phyloP scores from a whole-genome alignment of 2,113 vertebrate genomes.

The Argyrosomus japonicus region DNA sequence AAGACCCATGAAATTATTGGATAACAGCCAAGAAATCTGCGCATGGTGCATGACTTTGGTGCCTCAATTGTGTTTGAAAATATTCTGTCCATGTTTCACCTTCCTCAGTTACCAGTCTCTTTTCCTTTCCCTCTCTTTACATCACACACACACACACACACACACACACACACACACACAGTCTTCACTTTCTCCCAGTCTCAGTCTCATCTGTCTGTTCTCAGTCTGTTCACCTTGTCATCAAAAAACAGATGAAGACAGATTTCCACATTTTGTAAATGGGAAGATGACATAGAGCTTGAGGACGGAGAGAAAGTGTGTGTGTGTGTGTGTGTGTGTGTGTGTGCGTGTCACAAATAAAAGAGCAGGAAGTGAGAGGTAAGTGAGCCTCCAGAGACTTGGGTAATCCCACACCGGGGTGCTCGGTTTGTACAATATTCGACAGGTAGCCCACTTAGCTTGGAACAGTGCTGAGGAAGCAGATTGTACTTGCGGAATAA shows the following conservation, averaged over 20 bases:
- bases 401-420: conserved; percentile 42
- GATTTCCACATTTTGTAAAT: background rate
- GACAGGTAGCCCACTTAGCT: conserved; percentile 47
- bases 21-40: too few relatives aligned
- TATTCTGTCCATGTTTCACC: background rate
- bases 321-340: too few relatives aligned
- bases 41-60: too few relatives aligned
- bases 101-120: background rate
- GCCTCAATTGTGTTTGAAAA: background rate
- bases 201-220: background rate
- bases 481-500: conserved; percentile 34
- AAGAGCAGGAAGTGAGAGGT: conserved; percentile 20
- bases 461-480: conserved; percentile 61
- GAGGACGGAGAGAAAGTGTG: background rate
- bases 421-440: conserved; percentile 27
- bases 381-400: conserved; percentile 27
- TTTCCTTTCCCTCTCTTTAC: background rate
- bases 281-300: background rate
- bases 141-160: background rate
- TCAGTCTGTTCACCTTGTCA: background rate
- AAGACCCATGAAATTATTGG: background rate
- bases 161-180: background rate
- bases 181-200: background rate
- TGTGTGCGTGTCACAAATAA: background rate
- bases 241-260: background rate